A percentile compares a stretch with the other conserved stretches of the same genome.
These are phyloP conservation scores for Microtus ochrogaster DNA, from an alignment of 2,113 vertebrate species.

Conservation along the genomic window DNA sequence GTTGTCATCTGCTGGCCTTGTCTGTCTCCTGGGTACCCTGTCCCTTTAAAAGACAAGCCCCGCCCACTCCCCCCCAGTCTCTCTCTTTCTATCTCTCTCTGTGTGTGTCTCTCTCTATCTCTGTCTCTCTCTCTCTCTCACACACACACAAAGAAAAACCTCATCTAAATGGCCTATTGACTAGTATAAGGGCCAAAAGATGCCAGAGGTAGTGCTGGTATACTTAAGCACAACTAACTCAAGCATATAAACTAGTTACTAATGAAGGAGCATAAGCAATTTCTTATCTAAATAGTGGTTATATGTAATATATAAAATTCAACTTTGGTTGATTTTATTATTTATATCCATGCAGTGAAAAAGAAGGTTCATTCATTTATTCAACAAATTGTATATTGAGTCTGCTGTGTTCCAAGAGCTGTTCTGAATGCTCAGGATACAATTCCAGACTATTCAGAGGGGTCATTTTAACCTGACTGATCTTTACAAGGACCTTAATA, in stretches of 20 bases:
- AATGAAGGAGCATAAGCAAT: background rate
- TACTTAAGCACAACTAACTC: slow-evolving; percentile 6
- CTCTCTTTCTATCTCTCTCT: no score
- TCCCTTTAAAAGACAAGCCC: no score
- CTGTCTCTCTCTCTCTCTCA: background rate
- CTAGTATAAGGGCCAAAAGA: slow-evolving; percentile 34
- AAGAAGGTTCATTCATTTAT: background rate
- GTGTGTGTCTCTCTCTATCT: no score
- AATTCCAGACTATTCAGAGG: background rate
- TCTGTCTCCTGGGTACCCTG: no score
- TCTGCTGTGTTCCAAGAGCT: background rate
- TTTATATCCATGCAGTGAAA: slow-evolving; percentile 23
- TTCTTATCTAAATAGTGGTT: slow-evolving; percentile 30
- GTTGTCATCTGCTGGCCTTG: no score
- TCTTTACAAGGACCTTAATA: background rate
- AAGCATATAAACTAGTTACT: background rate
- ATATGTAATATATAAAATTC: background rate
- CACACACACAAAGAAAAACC: background rate
- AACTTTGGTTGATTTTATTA: slow-evolving; percentile 13
- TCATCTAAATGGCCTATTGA: slow-evolving; percentile 22
- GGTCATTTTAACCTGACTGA: background rate
- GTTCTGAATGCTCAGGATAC: background rate
- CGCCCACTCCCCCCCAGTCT: no score
- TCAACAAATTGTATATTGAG: slow-evolving; percentile 15
- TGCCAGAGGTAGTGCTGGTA: background rate